These are phyloP conservation scores for Pachyuromys duprasi DNA, from an alignment of 2,797 vertebrate genomes.

Conservation along the genomic window DNA sequence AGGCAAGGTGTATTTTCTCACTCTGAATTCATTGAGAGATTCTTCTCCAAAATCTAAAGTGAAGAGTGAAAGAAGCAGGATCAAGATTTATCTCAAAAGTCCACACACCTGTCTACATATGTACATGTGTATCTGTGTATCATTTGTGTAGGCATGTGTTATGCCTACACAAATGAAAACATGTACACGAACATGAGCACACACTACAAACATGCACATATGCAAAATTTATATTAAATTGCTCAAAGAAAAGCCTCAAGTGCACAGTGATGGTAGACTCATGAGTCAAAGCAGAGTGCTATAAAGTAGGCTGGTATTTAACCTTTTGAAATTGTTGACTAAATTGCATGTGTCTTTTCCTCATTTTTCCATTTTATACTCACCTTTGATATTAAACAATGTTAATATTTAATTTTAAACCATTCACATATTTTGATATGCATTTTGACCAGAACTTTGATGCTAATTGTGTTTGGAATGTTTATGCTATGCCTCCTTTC, in stretches of 20 bases:
- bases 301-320: background rate
- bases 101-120: background rate
- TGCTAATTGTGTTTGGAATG: background rate
- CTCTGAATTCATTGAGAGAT: too few relatives aligned
- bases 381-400: background rate
- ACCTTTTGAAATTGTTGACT: background rate
- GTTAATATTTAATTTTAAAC: background rate
- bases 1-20: too few relatives aligned
- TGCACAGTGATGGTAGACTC: background rate
- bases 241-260: background rate
- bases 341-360: background rate
- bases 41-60: background rate
- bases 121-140: too few relatives aligned
- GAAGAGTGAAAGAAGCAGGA: background rate
- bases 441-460: background rate
- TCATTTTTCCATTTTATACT: background rate
- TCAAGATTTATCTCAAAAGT: background rate
- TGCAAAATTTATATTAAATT: background rate
- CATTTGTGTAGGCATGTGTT: too few relatives aligned
- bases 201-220: background rate
- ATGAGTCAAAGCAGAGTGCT: background rate
- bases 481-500: background rate
- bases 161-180: background rate
- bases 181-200: too few relatives aligned
- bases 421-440: background rate